Base-by-base conservation (phyloP, 1,140 invertebrate genomes). In the Stegodyphus mimosarum region DNA sequence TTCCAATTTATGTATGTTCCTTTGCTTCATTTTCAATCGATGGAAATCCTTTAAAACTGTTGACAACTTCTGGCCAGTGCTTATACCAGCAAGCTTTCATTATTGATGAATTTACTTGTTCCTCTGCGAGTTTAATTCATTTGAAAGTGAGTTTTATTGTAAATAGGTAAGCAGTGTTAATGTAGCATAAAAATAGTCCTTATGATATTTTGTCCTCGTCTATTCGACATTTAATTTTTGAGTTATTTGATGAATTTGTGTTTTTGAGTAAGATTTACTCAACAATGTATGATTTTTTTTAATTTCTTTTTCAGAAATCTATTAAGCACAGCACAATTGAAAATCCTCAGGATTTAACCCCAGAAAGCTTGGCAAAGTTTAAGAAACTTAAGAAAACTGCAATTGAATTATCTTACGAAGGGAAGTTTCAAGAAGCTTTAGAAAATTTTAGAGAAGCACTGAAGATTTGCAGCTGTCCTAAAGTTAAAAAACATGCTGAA, bases 401-500 rank as follows among this genome's bases (percentile, higher is more conserved):
- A 6, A 83, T 74, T 5, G 49, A 72, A 6, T 83, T 83, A 10
- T 83, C 80, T 7, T 83, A 74, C 53, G 71, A 66, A 2, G 71
- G 80, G 13, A 73, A 74, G 13, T 66, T 74, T 74, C 49, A 74
- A 53, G 50, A 83, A 33, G 48, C 80, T 52, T 15, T 83, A 7
- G 48, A 74, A 7, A 48, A 7, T 67, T 83, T 83, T 50, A 48
- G 18, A 9, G 50, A 83, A 52, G 70, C 80, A 50, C 51, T 33
- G 13, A 67, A 73, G 48, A 7, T 83, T 48, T 52, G 63, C 6
- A 49, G 55, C 7, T 83, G 80, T 53, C 71, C 80, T 17, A 66
- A 73, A 51, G 51, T 83, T 0, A 73, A 83, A 55, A 74, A 83
- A 52, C 74, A 74, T 15, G 74, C 53, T 15, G n/a, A 73, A 74